These are phyloP conservation scores for Pyralis farinalis DNA, from an alignment of 2,888 invertebrate genomes.

Conservation along the genomic window DNA sequence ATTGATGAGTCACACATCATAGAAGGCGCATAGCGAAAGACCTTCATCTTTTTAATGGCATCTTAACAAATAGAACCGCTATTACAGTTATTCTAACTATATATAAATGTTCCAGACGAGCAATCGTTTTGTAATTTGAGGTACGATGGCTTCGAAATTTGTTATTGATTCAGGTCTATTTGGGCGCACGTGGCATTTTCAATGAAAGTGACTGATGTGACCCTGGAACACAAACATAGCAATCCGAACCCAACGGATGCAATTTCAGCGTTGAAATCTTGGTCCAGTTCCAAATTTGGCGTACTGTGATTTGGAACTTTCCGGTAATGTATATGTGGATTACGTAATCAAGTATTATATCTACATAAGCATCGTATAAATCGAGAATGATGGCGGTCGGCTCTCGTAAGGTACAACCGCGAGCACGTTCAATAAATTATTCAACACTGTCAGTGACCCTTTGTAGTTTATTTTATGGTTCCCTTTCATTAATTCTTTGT, in stretches of 20 bases:
- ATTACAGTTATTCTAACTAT: no score
- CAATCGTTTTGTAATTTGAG: no score
- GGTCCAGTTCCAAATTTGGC: slow-evolving; percentile 25
- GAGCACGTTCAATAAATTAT: slow-evolving; percentile 40
- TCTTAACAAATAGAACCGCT: no score
- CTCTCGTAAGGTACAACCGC: slow-evolving; percentile 13
- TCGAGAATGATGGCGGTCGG: slow-evolving; percentile 17
- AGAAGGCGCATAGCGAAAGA: no score
- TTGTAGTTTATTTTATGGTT: slow-evolving; percentile 22
- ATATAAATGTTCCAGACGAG: no score
- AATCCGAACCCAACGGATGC: slow-evolving; percentile 11
- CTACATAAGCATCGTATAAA: neutral
- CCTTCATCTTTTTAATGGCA: no score
- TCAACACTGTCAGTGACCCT: slow-evolving; percentile 28
- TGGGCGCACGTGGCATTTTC: neutral
- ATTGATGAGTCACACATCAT: no score
- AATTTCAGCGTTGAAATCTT: slow-evolving; percentile 22
- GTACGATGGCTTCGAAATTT: no score
- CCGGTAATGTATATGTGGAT: slow-evolving; percentile 13
- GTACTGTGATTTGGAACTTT: slow-evolving; percentile 20
- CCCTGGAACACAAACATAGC: neutral
- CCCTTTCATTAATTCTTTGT: slow-evolving; percentile 23
- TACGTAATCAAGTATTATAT: neutral
- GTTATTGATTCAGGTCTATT: no score
- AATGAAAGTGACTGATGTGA: neutral